Evolutionary conservation across 2,113 vertebrate genomes (phyloP).

Genomic region (Charadrius vociferus): DNA sequence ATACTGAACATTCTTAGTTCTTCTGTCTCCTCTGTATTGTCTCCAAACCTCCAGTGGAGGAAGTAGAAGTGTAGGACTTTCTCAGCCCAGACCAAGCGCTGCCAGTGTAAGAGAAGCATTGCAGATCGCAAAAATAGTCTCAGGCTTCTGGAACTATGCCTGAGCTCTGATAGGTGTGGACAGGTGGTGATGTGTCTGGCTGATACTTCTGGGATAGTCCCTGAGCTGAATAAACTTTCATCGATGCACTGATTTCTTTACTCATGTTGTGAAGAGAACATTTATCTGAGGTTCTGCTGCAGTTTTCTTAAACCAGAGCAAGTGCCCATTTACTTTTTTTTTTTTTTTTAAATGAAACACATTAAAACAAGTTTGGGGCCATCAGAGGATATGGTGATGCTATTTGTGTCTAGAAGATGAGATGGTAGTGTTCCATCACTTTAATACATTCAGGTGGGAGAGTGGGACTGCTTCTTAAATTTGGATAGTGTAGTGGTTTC

Average conservation of each 20-base stretch:
- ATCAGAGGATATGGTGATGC: background rate
- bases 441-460: background rate
- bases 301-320: background rate
- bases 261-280: background rate
- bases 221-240: background rate
- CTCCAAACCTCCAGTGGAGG: background rate
- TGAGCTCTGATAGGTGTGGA: background rate
- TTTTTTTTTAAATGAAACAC: background rate
- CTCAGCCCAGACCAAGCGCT: background rate
- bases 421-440: background rate
- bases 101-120: background rate
- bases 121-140: background rate
- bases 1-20: background rate
- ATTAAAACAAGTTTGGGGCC: background rate
- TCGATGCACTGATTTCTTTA: background rate
- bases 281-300: background rate
- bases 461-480: background rate
- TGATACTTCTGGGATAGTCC: background rate
- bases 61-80: background rate
- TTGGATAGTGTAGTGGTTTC: background rate
- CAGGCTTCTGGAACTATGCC: background rate
- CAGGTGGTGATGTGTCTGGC: background rate
- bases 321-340: background rate
- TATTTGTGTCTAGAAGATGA: background rate
- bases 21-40: background rate